phyloP scores from a whole-genome alignment of 2,888 invertebrate genomes.

The Drosophila multiciliata region DNA sequence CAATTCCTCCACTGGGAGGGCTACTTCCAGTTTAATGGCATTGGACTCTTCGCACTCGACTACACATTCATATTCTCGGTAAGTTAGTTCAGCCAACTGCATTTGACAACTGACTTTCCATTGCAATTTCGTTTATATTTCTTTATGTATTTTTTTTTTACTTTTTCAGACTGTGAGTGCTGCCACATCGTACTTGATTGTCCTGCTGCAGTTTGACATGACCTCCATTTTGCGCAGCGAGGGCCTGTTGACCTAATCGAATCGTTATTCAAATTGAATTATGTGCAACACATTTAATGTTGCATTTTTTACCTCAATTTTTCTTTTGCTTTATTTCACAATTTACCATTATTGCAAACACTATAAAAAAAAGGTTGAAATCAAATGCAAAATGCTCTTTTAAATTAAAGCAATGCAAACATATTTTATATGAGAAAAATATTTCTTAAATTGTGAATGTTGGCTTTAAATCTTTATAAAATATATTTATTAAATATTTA shows the following conservation, averaged over 20 bases:
- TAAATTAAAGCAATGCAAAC: not conserved
- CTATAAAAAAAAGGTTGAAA: too few species aligned
- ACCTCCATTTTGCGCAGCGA: slow-evolving; percentile 77
- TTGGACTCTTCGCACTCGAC: slow-evolving; percentile 84
- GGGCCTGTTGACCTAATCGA: slow-evolving; percentile 69
- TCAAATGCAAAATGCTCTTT: slow-evolving; percentile 13
- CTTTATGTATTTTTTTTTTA: not conserved
- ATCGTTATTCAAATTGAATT: slow-evolving; percentile 34
- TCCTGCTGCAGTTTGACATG: slow-evolving; percentile 85
- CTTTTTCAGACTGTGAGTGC: slow-evolving; percentile 83
- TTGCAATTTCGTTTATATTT: not conserved
- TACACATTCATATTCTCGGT: slow-evolving; percentile 85
- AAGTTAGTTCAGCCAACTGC: slow-evolving; percentile 27
- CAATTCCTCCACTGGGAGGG: slow-evolving; percentile 85
- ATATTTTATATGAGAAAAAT: not conserved
- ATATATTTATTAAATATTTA: not conserved
- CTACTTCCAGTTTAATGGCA: slow-evolving; percentile 84
- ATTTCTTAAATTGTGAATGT: not conserved
- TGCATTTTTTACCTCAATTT: slow-evolving; percentile 3
- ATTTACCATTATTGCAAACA: slow-evolving; percentile 7
- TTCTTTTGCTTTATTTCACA: not conserved
- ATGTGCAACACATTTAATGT: slow-evolving; percentile 9
- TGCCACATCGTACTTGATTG: slow-evolving; percentile 85
- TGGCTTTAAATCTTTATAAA: not conserved
- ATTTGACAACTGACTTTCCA: not conserved